phyloP scores from a whole-genome alignment of 2,888 invertebrate species.

The Volucella inflata region DNA sequence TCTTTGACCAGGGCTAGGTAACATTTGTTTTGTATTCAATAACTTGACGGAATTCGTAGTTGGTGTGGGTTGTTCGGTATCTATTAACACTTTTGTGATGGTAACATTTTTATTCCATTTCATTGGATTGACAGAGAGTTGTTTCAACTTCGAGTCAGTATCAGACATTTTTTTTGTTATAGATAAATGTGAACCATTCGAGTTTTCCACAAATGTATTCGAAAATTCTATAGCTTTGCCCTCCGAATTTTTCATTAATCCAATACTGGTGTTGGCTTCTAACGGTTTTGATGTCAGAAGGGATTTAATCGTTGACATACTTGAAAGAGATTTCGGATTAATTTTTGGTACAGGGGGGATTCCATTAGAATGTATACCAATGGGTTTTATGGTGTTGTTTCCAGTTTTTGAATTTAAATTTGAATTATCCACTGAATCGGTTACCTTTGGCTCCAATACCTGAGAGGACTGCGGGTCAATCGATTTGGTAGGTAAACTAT shows the following conservation, averaged over 20 bases:
- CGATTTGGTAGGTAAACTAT: neutral
- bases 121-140: neutral
- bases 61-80: neutral
- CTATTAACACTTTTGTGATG: constrained; percentile 46
- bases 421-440: neutral
- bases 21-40: neutral
- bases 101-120: constrained; percentile 53
- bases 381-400: neutral
- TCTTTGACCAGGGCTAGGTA: neutral
- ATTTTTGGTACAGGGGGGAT: neutral
- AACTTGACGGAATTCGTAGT: neutral
- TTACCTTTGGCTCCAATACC: neutral
- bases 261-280: neutral
- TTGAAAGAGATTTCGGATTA: neutral
- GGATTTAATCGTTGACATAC: neutral
- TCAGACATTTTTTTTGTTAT: neutral
- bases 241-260: no score
- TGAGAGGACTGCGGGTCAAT: neutral
- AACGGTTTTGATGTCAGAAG: neutral
- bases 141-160: neutral
- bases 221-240: neutral
- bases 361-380: neutral
- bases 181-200: neutral
- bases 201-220: neutral
- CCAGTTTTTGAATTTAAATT: neutral